A percentile compares a stretch with the other conserved stretches of the same genome.
phyloP scores from a whole-genome alignment of 2,113 vertebrate species.

The Neodon shergylaensis region DNA sequence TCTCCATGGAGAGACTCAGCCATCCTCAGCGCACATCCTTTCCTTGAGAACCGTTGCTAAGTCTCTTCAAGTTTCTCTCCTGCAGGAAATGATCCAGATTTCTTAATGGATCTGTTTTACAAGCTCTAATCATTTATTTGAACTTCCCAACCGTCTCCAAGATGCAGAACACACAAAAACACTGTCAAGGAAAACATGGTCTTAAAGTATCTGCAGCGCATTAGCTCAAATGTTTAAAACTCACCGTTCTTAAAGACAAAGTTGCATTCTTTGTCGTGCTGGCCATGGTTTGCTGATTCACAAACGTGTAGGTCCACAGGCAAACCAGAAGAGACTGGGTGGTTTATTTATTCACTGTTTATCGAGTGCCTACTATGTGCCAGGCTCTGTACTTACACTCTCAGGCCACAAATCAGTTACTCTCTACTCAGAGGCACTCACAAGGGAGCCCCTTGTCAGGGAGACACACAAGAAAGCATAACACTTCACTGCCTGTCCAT shows the following conservation, averaged over 20 bases:
- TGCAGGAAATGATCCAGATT: conserved; percentile 42
- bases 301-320: not conserved
- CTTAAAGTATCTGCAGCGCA: conserved; percentile 21
- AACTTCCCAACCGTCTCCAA: conserved; percentile 62
- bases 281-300: not conserved
- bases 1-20: conserved; percentile 11
- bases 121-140: conserved; percentile 68
- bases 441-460: not conserved
- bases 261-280: not conserved
- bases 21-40: conserved; percentile 31
- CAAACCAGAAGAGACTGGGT: not conserved
- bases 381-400: not conserved
- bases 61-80: conserved; percentile 53
- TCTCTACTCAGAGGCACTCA: not conserved
- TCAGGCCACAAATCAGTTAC: not conserved
- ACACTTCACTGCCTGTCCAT: not conserved
- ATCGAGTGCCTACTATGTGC: not conserved
- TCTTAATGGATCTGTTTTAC: conserved; percentile 56
- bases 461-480: not conserved
- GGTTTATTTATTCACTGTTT: not conserved
- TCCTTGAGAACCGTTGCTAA: conserved; percentile 64
- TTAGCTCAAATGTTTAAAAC: conserved; percentile 44
- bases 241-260: not conserved
- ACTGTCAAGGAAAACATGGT: conserved; percentile 35
- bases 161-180: conserved; percentile 35